Percentiles rank a stretch among this genome's conserved stretches.
These are phyloP conservation scores for Clarias macrocephalus DNA, from an alignment of 2,113 vertebrate species.

Conservation along the genomic window DNA sequence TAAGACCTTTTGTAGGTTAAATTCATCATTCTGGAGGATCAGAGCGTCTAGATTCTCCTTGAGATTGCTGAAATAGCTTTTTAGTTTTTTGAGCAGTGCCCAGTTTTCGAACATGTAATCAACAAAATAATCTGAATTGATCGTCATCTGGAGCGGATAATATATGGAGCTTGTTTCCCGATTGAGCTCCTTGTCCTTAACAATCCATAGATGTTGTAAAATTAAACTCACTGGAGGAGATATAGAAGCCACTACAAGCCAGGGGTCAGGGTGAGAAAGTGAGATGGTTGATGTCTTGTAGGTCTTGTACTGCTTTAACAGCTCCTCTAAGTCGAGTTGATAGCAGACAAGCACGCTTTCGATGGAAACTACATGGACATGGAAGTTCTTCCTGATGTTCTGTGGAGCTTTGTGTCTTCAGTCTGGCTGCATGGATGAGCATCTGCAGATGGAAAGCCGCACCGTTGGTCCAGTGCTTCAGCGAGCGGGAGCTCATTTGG, in stretches of 20 bases:
- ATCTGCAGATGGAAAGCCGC: constrained; percentile 15
- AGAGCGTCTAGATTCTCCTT: background rate
- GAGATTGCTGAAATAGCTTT: background rate
- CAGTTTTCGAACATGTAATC: background rate
- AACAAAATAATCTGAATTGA: background rate
- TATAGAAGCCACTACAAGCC: background rate
- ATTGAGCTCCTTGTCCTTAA: background rate
- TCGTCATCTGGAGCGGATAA: background rate
- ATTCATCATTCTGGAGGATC: background rate
- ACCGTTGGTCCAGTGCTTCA: constrained; percentile 1
- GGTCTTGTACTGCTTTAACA: background rate
- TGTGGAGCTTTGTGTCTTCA: background rate
- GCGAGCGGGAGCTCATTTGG: background rate
- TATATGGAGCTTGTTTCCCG: background rate
- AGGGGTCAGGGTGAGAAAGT: accelerated
- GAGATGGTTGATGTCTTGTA: background rate
- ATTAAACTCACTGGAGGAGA: too few species aligned
- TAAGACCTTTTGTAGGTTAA: background rate
- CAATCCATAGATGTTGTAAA: background rate
- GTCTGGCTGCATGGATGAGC: background rate
- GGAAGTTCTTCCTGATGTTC: background rate
- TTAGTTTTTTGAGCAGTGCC: background rate
- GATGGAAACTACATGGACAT: background rate
- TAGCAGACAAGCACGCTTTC: background rate
- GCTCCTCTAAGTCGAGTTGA: background rate